phyloP scores from a whole-genome alignment of 92 coral and sea anemone genomes.

The Porites rus region DNA sequence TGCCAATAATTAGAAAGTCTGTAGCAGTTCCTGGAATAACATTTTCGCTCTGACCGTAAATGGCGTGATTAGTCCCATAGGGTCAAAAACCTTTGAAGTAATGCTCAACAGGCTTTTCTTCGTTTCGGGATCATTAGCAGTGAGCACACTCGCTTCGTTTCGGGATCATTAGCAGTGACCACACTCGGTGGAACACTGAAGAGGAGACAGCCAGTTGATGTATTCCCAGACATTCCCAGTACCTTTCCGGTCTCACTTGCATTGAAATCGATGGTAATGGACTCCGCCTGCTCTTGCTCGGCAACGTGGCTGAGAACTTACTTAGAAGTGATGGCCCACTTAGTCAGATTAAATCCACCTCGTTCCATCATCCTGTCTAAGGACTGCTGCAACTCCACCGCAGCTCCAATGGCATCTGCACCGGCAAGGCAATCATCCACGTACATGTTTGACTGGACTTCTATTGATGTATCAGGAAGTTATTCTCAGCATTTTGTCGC shows the following conservation, averaged over 20 bases:
- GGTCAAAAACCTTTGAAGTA: conserved; percentile 32
- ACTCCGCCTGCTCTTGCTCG: neutral
- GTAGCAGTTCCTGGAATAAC: conserved; percentile 30
- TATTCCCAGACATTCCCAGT: conserved; percentile 4
- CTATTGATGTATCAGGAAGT: conserved; percentile 23
- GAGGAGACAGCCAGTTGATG: neutral
- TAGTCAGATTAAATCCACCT: too few species aligned
- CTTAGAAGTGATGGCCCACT: neutral
- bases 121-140: neutral
- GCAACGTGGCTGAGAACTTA: neutral
- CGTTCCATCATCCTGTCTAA: too few species aligned
- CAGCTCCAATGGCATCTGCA: neutral
- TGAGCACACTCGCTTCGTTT: neutral
- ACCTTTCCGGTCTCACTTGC: neutral
- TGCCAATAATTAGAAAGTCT: too few species aligned
- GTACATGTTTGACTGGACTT: conserved; percentile 36
- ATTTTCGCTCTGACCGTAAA: conserved; percentile 40
- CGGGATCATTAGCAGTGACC: too few species aligned
- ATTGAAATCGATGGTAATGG: neutral
- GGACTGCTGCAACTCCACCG: too few species aligned
- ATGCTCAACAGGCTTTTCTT: neutral
- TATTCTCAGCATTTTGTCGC: neutral
- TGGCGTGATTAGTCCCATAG: conserved; percentile 42
- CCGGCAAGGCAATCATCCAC: neutral
- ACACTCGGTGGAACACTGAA: neutral